Percentiles rank a stretch among this genome's conserved stretches.
Evolutionary conservation across 2,888 invertebrate genomes (phyloP).

Genomic region (Rhagium mordax): DNA sequence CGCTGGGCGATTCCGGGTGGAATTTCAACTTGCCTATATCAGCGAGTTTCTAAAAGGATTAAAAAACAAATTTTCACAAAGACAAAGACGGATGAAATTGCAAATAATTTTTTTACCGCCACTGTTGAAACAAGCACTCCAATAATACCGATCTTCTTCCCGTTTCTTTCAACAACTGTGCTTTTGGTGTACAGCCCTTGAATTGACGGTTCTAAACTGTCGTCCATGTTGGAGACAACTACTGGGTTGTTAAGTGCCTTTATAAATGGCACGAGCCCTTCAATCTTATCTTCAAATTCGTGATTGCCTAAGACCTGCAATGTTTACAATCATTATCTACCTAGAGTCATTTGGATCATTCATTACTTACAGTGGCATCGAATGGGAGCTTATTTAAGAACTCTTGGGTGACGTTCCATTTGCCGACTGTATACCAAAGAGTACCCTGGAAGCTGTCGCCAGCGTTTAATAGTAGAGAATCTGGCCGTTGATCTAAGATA

Average conservation of each 20-base stretch:
- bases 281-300: constrained; percentile 86
- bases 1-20: constrained; percentile 78
- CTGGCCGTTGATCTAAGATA: constrained; percentile 67
- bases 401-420: constrained; percentile 81
- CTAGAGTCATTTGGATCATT: too few species aligned
- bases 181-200: constrained; percentile 78
- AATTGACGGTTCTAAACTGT: constrained; percentile 77
- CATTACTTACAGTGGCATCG: constrained; percentile 80
- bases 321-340: constrained; percentile 1
- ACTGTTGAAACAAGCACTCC: constrained; percentile 83
- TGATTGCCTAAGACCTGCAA: constrained; percentile 87
- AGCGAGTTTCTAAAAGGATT: constrained; percentile 74
- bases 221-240: constrained; percentile 85
- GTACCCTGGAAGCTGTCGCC: constrained; percentile 91
- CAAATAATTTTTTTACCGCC: constrained; percentile 69
- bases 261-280: constrained; percentile 82
- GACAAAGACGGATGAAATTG: too few species aligned
- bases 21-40: constrained; percentile 79
- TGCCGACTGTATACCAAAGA: constrained; percentile 85
- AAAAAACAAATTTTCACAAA: too few species aligned
- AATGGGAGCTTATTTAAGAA: constrained; percentile 84
- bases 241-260: constrained; percentile 77
- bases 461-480: constrained; percentile 83
- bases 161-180: constrained; percentile 75
- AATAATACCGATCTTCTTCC: constrained; percentile 83